Base-by-base conservation (phyloP, 2,797 vertebrate species). In the Oceanodroma leucorhoa region DNA sequence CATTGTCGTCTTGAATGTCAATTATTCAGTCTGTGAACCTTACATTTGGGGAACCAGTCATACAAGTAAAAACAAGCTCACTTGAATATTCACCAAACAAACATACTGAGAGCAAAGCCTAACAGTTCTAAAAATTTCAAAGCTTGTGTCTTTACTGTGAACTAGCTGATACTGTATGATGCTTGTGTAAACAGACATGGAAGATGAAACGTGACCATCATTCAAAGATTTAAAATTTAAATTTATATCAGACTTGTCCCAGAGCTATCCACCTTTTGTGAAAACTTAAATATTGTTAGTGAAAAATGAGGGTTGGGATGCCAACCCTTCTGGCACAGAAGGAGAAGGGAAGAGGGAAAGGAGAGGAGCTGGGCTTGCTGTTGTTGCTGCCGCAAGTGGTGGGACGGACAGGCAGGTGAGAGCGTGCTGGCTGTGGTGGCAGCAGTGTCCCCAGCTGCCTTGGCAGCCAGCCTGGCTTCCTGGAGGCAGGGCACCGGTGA, bases 351-450 rank as follows among this genome's bases (percentile, higher is more conserved):
- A 53, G 50, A 57, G 50, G 19, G 34, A 54, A 70, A 17, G n/a
- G 19, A 36, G n/a, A 36, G 48, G 34, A 70, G 27, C 45, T 64
- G 40, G n/a, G 10, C 32, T 65, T 65, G 30, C 45, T 84, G 73
- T 30, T 65, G 22, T 46, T 75, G 62, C 38, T 51, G 54, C 36
- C 10, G 18, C 9, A 45, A 40, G 16, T 15, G 22, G 15, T 57
- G 22, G 55, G 12, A 34, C 1, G 10, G 66, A 18, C 4, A 7
- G 20, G 34, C 11, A 16, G 1, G 18, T 46, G 36, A 26, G 7
- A 18, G 6, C 2, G 0, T 11, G 9, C 23, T 45, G 54, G 54
- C 36, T 78, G 66, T 51, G 66, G 26, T 0, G 3, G 36, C 50
- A 57, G 36, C 54, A 67, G 61, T 34, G n/a, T 60, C n/a, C 29